Evolutionary conservation across 1,140 invertebrate species (phyloP).

Genomic region (Hormaphis cornu): DNA sequence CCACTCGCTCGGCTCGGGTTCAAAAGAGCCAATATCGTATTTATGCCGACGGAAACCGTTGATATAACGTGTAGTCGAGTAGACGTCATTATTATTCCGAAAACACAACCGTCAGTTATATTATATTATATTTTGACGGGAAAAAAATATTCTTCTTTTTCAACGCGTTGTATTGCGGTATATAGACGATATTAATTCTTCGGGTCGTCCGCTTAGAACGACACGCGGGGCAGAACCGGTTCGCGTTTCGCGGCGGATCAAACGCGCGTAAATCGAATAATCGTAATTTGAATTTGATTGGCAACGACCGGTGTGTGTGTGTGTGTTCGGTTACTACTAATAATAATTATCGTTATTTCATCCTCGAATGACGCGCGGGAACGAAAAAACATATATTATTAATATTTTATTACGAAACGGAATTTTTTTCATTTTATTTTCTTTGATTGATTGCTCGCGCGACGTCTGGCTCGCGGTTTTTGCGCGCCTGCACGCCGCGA

Average conservation of each 20-base stretch:
- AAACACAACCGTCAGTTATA: too few species aligned
- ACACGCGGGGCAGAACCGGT: slow-evolving; percentile 26
- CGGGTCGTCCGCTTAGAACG: not conserved
- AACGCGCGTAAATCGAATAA: slow-evolving; percentile 26
- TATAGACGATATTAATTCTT: too few species aligned
- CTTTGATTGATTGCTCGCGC: slow-evolving; percentile 19
- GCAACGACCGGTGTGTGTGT: not conserved
- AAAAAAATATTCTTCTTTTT: too few species aligned
- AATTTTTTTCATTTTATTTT: not conserved
- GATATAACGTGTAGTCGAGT: too few species aligned
- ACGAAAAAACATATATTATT: not conserved
- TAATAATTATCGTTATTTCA: slow-evolving; percentile 6
- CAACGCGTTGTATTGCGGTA: too few species aligned
- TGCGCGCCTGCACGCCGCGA: not conserved
- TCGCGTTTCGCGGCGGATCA: slow-evolving; percentile 22
- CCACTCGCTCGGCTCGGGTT: too few species aligned
- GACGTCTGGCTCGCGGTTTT: slow-evolving; percentile 12
- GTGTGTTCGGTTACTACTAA: not conserved
- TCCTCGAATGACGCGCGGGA: not conserved
- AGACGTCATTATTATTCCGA: too few species aligned
- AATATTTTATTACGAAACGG: slow-evolving; percentile 1
- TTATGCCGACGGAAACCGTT: too few species aligned
- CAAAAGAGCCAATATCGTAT: too few species aligned
- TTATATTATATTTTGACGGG: too few species aligned
- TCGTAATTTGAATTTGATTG: slow-evolving; percentile 29